A percentile compares a stretch with the other conserved stretches of the same genome.
Evolutionary conservation across 2,113 vertebrate genomes (phyloP).

Genomic region (Melierax canorus): DNA sequence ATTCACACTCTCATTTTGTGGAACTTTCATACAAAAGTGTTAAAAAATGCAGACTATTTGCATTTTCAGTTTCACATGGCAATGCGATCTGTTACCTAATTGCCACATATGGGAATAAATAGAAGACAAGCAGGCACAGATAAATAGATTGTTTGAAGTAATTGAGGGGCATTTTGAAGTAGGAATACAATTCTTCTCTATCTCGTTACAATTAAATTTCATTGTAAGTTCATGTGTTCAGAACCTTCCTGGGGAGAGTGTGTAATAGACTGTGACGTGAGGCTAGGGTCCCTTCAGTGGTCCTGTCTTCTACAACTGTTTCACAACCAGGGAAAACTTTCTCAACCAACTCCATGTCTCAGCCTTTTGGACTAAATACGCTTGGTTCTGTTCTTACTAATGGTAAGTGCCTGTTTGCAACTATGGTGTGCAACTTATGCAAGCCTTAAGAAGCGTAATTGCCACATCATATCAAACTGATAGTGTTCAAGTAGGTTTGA

Average conservation of each 20-base stretch:
- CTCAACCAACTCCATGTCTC: not conserved
- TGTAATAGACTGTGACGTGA: not conserved
- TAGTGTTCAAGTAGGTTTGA: not conserved
- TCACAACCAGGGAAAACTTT: not conserved
- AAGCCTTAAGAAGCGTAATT: not conserved
- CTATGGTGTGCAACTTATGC: not conserved
- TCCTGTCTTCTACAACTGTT: not conserved
- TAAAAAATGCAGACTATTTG: conserved; percentile 15
- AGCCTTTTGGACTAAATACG: not conserved
- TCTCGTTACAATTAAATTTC: not conserved
- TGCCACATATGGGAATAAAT: not conserved
- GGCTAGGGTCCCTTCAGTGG: not conserved
- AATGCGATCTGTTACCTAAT: not conserved
- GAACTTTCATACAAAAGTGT: not conserved
- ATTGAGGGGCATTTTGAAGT: not conserved
- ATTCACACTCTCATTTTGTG: not conserved
- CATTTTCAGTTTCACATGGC: not conserved
- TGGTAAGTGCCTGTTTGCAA: not conserved
- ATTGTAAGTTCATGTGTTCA: fast-evolving
- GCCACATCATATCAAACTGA: not conserved
- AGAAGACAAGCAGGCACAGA: not conserved
- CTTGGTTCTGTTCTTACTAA: not conserved
- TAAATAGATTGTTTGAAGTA: not conserved
- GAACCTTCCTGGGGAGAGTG: not conserved
- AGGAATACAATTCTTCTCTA: not conserved